Percentiles rank a stretch among this genome's conserved stretches.
phyloP scores from a whole-genome alignment of 2,797 vertebrate genomes.

The Pelodytes ibericus region DNA sequence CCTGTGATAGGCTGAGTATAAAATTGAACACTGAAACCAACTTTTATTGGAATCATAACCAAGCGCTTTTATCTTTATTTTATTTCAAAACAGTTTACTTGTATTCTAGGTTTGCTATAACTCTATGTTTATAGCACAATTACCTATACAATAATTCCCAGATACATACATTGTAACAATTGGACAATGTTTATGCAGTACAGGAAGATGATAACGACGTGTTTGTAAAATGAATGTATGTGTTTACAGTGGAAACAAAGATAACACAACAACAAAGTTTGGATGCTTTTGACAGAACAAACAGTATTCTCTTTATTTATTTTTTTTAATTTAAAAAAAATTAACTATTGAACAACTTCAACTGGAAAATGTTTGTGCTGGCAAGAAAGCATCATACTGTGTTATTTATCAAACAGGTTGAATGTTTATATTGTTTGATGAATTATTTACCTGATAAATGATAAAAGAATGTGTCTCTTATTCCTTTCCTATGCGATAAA shows the following conservation, averaged over 20 bases:
- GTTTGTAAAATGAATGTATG: neutral
- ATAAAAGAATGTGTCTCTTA: no score
- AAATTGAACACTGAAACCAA: neutral
- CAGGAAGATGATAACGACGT: neutral
- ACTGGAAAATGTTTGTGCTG: neutral
- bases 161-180: neutral
- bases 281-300: neutral
- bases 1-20: neutral
- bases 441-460: no score
- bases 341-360: neutral
- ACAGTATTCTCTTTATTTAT: neutral
- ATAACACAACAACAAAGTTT: neutral
- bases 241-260: neutral
- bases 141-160: constrained; percentile 3
- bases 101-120: neutral
- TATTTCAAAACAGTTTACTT: neutral
- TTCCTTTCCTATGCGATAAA: no score
- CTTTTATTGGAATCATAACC: neutral
- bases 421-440: no score
- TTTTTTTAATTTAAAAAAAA: neutral
- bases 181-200: neutral
- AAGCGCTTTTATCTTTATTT: neutral
- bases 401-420: no score
- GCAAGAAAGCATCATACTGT: neutral
- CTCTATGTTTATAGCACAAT: constrained; percentile 6